Base-by-base conservation (phyloP, 2,888 invertebrate species). In the Drosophila birchii region DNA sequence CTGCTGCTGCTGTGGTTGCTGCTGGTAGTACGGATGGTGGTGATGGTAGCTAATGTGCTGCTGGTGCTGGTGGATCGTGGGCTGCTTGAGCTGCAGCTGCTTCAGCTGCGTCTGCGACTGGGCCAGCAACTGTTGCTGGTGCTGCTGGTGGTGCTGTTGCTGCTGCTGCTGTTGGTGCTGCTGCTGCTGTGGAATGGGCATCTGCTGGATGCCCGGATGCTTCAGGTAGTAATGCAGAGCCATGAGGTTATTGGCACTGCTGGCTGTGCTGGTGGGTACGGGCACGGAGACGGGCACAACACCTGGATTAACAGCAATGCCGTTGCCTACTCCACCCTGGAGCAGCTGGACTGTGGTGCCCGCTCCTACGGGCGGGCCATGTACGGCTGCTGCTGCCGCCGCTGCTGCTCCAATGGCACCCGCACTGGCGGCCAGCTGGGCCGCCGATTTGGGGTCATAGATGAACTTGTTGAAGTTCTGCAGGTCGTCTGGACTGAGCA, bases 201-300 rank as follows among this genome's bases (percentile, higher is more conserved):
- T 66, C 61, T 73, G 78, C 47, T 76, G 71, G 11, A 67, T 74
- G 75, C 86, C 89, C 36, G 91, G 91, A 81, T 91, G 91, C 47
- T 91, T 91, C 16, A 91, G 77, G 81, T 91, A 91, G 67, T 91
- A 91, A 12, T 91, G 91, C 41, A 91, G 60, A 11, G 92, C 90
- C 92, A 91, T 91, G 47, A 91, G 73, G 73, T 84, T 91, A 38
- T 85, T 89, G 59, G 84, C 76, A 56, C 76, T 80, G 55, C 76
- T 81, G 23, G 71, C 66, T 45, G 67, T 59, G 32, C 54, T 62
- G 41, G 72, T 70, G 14, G 77, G 55, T 26, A 55, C 49, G 26
- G 66, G 44, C 34, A 75, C 61, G 26, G 56, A 64, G 8, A 74
- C 72, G 11, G 73, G 69, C 20, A 61, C 53, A 4, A 86, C 71